Conservation (phyloP, 2,113 vertebrate species). For the Opisthocomus hoazin region DNA sequence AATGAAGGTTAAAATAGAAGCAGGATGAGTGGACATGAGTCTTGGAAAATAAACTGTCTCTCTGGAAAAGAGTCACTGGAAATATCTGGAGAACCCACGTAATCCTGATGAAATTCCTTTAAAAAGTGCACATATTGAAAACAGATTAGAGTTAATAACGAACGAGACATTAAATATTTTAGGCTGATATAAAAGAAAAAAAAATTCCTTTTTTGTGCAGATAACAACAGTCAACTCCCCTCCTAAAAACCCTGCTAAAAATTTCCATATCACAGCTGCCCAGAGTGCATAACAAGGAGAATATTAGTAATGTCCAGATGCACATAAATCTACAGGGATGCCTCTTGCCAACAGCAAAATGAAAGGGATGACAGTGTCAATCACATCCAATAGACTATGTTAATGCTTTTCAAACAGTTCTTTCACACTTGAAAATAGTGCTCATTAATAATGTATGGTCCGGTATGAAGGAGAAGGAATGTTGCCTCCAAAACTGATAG, state of each 20-base stretch:
- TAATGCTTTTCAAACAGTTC: constrained; percentile 84
- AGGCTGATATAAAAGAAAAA: constrained; percentile 43
- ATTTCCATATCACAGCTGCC: constrained; percentile 79
- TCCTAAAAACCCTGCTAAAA: constrained; percentile 37
- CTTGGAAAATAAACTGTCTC: not conserved
- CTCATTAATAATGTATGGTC: constrained; percentile 84
- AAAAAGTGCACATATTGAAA: not conserved
- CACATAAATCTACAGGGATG: constrained; percentile 76
- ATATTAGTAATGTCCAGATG: constrained; percentile 82
- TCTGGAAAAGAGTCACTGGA: not conserved
- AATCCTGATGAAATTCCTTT: not conserved
- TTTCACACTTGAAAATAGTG: constrained; percentile 77
- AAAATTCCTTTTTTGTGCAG: not conserved
- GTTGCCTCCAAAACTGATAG: constrained; percentile 69
- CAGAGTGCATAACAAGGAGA: constrained; percentile 74
- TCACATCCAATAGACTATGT: constrained; percentile 79
- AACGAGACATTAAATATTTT: constrained; percentile 41
- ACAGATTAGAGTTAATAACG: not conserved
- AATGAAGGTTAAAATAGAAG: constrained; percentile 1
- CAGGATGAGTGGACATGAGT: not conserved
- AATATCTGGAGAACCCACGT: not conserved
- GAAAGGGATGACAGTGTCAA: constrained; percentile 80
- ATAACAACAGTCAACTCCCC: constrained; percentile 41
- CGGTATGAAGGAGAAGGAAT: constrained; percentile 63
- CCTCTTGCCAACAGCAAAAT: constrained; percentile 76